phyloP scores from a whole-genome alignment of 2,113 vertebrate genomes.

The Lycaon pictus region DNA sequence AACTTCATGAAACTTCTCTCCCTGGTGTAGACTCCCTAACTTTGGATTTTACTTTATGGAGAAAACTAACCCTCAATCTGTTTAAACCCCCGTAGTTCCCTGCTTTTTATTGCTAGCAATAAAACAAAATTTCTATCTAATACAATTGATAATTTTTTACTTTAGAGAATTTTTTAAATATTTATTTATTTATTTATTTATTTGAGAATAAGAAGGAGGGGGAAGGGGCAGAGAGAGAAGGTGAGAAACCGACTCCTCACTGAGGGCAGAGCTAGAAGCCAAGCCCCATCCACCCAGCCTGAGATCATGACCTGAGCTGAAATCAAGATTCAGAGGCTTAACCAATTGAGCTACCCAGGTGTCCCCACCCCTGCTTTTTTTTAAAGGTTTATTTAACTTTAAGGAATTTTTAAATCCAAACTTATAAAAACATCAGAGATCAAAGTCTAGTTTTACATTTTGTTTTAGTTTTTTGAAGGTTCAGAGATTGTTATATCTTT shows the following conservation, averaged over 20 bases:
- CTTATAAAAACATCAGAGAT: neutral
- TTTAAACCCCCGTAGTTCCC: neutral
- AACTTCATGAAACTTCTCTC: neutral
- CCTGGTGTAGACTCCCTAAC: neutral
- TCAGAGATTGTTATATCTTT: neutral
- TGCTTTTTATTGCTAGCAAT: neutral
- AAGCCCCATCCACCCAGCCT: neutral
- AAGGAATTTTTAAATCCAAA: neutral
- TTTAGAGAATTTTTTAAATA: neutral
- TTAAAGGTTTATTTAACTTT: neutral
- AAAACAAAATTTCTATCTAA: slow-evolving; percentile 5
- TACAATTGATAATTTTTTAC: neutral
- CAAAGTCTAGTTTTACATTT: neutral
- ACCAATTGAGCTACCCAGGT: neutral
- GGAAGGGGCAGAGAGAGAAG: neutral
- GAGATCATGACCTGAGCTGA: neutral
- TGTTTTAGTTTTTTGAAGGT: neutral
- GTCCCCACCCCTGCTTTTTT: neutral
- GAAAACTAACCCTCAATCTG: neutral
- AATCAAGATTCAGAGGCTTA: neutral
- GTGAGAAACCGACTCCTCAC: neutral
- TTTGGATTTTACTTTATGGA: neutral
- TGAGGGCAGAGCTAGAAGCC: neutral
- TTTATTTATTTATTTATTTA: neutral
- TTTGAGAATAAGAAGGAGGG: neutral